Base-by-base conservation (phyloP, 2,113 vertebrate genomes). In the Channa maculata region DNA sequence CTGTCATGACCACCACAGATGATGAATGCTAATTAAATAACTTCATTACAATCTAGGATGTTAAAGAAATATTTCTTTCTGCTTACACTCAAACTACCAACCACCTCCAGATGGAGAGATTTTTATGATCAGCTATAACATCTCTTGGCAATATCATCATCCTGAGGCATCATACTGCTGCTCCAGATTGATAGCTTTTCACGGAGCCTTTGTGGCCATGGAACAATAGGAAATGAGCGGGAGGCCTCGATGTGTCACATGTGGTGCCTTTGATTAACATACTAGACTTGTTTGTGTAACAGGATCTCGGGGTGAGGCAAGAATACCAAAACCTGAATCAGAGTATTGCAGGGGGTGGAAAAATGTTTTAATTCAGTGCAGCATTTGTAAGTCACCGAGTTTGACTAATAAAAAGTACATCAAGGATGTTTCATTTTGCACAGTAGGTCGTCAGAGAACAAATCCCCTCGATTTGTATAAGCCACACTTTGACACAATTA, bases 261-360 rank as follows among this genome's bases (percentile, higher is more conserved):
- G 92, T 86, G 90, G 85, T 90, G 87, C 89, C 83, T 92, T 93
- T 93, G 90, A 93, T 93, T 94, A 93, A 91, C 91, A 90, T 92
- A 90, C 90, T 84, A 83, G 75, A 82, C 86, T 82, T 88, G 86
- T 89, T 91, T 88, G 88, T 91, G 89, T 84, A 85, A 90, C 88
- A 89, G 79, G 82, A 86, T 86, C 82, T 84, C 64, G 33, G 82
- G 84, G 82, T 75, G 75, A 83, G 64, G 73, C 57, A 79, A 79
- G 79, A 84, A 83, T 65, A 84, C 68, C 61, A 39, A 84, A 75
- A 88, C 63, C 8, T 70, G 69, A 86, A 65, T 70, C 65, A 60
- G 5, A 63, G 39, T 45, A 15, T 69, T 69, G 48, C 37, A 50
- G 75, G 58, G 43, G 39, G 52, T 6, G 10, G 12, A 48, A 14